phyloP scores from a whole-genome alignment of 2,888 invertebrate genomes.

The Sminthurinus aureus region DNA sequence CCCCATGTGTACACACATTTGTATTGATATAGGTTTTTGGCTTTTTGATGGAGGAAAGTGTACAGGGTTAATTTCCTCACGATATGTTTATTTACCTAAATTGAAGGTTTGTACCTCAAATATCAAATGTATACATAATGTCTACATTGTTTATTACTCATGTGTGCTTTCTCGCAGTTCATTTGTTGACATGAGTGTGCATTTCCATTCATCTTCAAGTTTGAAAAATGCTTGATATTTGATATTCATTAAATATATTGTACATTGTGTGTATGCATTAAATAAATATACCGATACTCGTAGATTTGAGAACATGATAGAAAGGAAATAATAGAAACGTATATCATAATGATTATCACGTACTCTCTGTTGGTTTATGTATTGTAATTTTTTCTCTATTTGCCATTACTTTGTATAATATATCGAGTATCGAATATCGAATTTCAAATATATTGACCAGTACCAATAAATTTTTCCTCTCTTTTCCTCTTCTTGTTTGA shows the following conservation, averaged over 20 bases:
- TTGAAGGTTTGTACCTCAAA: not conserved
- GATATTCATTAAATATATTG: too few relatives aligned
- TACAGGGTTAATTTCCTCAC: too few relatives aligned
- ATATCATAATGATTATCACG: constrained; percentile 1
- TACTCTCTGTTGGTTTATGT: not conserved
- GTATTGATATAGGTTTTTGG: too few relatives aligned
- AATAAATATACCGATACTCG: too few relatives aligned
- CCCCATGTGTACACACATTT: too few relatives aligned
- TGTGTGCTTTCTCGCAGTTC: not conserved
- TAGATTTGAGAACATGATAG: not conserved
- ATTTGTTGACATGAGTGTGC: not conserved
- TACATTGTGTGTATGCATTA: too few relatives aligned
- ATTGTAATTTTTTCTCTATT: not conserved
- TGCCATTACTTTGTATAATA: too few relatives aligned
- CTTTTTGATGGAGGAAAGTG: too few relatives aligned
- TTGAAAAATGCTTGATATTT: too few relatives aligned
- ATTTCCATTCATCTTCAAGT: not conserved
- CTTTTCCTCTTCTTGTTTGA: not conserved
- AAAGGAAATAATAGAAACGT: not conserved
- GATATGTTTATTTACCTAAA: not conserved
- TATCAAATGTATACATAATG: too few relatives aligned
- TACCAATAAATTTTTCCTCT: not conserved
- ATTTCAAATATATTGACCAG: not conserved
- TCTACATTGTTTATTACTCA: not conserved
- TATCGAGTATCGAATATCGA: too few relatives aligned